phyloP scores from a whole-genome alignment of 2,888 invertebrate genomes.

The Antheraea yamamai region DNA sequence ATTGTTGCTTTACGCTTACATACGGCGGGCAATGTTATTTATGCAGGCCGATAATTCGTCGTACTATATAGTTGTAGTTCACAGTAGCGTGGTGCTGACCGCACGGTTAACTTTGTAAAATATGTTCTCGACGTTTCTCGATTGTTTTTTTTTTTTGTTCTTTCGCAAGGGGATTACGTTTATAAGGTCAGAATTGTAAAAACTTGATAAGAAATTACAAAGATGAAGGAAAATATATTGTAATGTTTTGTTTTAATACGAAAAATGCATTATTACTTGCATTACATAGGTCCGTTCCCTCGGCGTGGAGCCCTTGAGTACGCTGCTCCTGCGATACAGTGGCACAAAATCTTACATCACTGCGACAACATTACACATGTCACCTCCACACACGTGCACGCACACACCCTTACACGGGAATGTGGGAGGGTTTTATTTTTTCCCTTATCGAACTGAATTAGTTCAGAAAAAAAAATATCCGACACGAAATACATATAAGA shows the following conservation, averaged over 20 bases:
- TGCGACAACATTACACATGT: no score
- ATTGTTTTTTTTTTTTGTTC: conserved; percentile 34
- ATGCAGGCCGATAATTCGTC: conserved; percentile 10
- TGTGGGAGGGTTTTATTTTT: no score
- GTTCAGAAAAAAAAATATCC: no score
- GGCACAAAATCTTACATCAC: no score
- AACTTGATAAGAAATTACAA: not conserved
- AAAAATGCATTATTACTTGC: not conserved
- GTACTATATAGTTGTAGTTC: not conserved
- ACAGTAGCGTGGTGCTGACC: conserved; percentile 5
- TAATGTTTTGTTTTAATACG: not conserved
- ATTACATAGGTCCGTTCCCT: no score
- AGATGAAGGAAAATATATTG: not conserved
- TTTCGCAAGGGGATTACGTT: conserved; percentile 48
- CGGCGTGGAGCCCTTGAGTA: no score
- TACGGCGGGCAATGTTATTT: conserved; percentile 23
- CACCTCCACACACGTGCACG: no score
- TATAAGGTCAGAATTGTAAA: conserved; percentile 41
- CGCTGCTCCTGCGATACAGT: no score
- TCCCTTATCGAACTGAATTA: no score
- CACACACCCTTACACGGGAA: no score
- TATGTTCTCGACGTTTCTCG: conserved; percentile 33
- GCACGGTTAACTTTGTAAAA: conserved; percentile 4
- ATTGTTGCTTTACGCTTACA: conserved; percentile 51
- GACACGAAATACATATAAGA: no score